A percentile compares a stretch with the other conserved stretches of the same genome.
Conservation (phyloP, 2,113 vertebrate genomes). For the Anolis carolinensis region DNA sequence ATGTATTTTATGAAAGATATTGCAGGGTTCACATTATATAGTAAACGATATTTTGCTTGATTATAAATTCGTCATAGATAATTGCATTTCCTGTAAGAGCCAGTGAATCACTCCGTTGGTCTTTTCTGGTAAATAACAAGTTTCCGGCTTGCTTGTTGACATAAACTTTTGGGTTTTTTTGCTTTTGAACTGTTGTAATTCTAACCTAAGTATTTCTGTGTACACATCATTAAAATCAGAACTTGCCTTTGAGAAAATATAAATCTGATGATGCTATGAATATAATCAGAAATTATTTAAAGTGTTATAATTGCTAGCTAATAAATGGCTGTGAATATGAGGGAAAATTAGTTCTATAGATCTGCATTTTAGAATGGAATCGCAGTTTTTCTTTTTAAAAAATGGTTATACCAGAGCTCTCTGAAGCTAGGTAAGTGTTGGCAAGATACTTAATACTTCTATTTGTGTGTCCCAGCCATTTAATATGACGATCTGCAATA, state of each 20-base stretch:
- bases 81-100: conserved; percentile 49
- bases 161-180: conserved; percentile 10
- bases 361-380: conserved; percentile 33
- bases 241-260: neutral
- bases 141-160: conserved; percentile 34
- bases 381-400: conserved; percentile 34
- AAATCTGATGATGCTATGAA: neutral
- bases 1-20: neutral
- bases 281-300: conserved; percentile 7
- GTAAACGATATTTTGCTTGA: conserved; percentile 41
- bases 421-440: conserved; percentile 20
- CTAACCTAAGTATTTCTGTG: neutral
- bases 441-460: conserved; percentile 40
- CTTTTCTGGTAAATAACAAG: conserved; percentile 28
- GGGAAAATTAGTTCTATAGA: conserved; percentile 39
- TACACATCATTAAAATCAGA: neutral
- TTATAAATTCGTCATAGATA: conserved; percentile 54
- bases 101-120: conserved; percentile 61
- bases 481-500: neutral
- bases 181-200: neutral
- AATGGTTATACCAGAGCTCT: conserved; percentile 9
- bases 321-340: conserved; percentile 10
- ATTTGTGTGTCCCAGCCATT: neutral
- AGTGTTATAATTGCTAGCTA: conserved; percentile 5
- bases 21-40: conserved; percentile 9